Percentiles rank a stretch among this genome's conserved stretches.
Conservation (phyloP, 2,888 invertebrate genomes). For the Patella ulyssiponensis region DNA sequence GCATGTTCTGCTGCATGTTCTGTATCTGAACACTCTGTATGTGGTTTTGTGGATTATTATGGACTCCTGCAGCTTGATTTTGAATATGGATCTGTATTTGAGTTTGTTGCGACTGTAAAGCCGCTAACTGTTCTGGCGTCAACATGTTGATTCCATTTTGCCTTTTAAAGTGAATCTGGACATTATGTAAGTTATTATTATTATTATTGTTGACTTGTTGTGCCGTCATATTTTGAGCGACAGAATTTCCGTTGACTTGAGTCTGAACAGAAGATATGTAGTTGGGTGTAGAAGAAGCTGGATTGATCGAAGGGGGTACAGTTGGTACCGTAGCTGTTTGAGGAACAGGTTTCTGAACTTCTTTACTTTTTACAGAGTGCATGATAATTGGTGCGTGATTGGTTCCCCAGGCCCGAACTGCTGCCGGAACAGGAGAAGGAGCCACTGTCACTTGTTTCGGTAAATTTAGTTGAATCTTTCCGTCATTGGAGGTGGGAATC, state of each 20-base stretch:
- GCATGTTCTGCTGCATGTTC: slow-evolving; percentile 14
- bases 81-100: slow-evolving; percentile 44
- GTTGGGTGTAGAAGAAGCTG: slow-evolving; percentile 62
- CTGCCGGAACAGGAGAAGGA: slow-evolving; percentile 27
- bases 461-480: slow-evolving; percentile 40
- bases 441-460: slow-evolving; percentile 34
- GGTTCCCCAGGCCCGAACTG: slow-evolving; percentile 82
- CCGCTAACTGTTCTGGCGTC: slow-evolving; percentile 75
- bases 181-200: slow-evolving; percentile 23
- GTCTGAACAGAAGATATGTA: slow-evolving; percentile 66
- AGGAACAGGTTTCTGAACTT: slow-evolving; percentile 91
- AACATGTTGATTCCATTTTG: slow-evolving; percentile 36
- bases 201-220: slow-evolving; percentile 9
- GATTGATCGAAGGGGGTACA: slow-evolving; percentile 25
- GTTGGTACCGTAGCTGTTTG: slow-evolving; percentile 96
- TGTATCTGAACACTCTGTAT: slow-evolving; percentile 38
- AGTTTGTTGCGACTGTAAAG: slow-evolving; percentile 29
- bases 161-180: slow-evolving; percentile 13
- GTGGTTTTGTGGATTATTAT: slow-evolving; percentile 31
- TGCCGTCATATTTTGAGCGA: slow-evolving; percentile 48
- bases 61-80: slow-evolving; percentile 26
- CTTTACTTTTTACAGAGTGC: slow-evolving; percentile 96
- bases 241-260: slow-evolving; percentile 50
- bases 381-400: slow-evolving; percentile 94
- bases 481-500: slow-evolving; percentile 18